Evolutionary conservation across 2,888 invertebrate genomes (phyloP), one percentile per base, ranked within the genome.

Genomic region (Drosophila tanythrix): DNA sequence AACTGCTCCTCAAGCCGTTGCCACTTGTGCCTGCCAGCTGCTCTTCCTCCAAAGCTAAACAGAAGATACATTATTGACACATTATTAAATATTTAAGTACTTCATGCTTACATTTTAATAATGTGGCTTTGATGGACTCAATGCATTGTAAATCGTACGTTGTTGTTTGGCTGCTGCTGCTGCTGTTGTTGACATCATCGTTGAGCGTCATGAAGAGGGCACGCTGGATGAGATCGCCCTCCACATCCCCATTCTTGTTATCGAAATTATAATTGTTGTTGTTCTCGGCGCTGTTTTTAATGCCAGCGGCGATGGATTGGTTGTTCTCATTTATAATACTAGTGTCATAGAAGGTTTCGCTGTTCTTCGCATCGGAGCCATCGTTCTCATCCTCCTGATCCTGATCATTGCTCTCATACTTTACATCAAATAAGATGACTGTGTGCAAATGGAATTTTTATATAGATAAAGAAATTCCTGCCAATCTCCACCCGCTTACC

Each of bases 301-400:
- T 56, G 53, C 25, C 21, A 25, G 21, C 15, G 15, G 21, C 60
- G 21, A 35, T 36, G 33, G 57, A 48, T 43, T 43, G 75, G 35
- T 56, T 53, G 50, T 36, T 78, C 31, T 65, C 70, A 46, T 60
- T 63, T 35, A 57, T 81, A 87, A 87, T 85, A 84, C 85, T 89
- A 79, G 75, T 88, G 50, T 88, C 87, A 56, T 89, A 88, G 57
- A 88, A 88, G 10, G 87, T 88, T 64, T 88, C 87, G 50, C 73
- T 88, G 53, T 88, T 88, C 63, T 86, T 88, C 1, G 87, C 87
- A 79, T 88, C 87, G 2, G 87, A 88, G 2, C 90, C 90, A 71
- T 88, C 90, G 43, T 88, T 88, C 33, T 88, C 87, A 40, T 88
- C 90, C 58, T 88, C 87, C 56, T 88, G 82, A 53, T 88, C 88